phyloP scores from a whole-genome alignment of 2,113 vertebrate genomes.

The Oryzias woworae region DNA sequence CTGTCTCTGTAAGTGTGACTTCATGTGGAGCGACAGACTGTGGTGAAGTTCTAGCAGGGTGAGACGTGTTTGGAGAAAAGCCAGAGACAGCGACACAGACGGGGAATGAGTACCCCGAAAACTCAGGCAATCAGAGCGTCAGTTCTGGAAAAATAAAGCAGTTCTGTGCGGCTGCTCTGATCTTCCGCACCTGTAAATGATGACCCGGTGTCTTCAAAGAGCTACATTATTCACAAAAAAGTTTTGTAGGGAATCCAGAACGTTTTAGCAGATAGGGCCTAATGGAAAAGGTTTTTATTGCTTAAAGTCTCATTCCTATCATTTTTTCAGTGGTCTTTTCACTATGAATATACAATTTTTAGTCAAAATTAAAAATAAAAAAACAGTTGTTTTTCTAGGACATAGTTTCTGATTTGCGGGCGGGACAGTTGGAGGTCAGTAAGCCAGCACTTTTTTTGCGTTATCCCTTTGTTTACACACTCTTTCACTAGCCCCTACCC shows the following conservation, averaged over 20 bases:
- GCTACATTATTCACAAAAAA: constrained; percentile 5
- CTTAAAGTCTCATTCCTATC: not conserved
- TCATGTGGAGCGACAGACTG: constrained; percentile 36
- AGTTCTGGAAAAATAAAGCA: constrained; percentile 9
- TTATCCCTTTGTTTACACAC: too few relatives aligned
- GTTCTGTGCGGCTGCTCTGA: constrained; percentile 6
- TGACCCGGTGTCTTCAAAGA: not conserved
- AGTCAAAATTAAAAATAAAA: too few relatives aligned
- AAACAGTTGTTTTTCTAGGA: too few relatives aligned
- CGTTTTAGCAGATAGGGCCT: constrained; percentile 9
- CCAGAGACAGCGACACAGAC: constrained; percentile 14
- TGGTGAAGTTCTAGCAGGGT: constrained; percentile 12
- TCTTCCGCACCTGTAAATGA: constrained; percentile 17
- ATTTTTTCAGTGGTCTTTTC: too few relatives aligned
- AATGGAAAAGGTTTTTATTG: constrained; percentile 20
- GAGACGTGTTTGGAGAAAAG: constrained; percentile 25
- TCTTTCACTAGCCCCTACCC: too few relatives aligned
- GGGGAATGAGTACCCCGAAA: constrained; percentile 11
- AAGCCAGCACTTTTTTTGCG: too few relatives aligned
- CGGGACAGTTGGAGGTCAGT: too few relatives aligned
- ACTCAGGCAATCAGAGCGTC: constrained; percentile 32
- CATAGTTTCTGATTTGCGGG: too few relatives aligned
- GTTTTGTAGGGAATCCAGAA: constrained; percentile 3
- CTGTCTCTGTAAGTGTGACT: constrained; percentile 39
- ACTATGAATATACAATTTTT: too few relatives aligned